A percentile compares a stretch with the other conserved stretches of the same genome.
These are phyloP conservation scores for Trichechus manatus DNA, from an alignment of 2,113 vertebrate species.

Conservation along the genomic window DNA sequence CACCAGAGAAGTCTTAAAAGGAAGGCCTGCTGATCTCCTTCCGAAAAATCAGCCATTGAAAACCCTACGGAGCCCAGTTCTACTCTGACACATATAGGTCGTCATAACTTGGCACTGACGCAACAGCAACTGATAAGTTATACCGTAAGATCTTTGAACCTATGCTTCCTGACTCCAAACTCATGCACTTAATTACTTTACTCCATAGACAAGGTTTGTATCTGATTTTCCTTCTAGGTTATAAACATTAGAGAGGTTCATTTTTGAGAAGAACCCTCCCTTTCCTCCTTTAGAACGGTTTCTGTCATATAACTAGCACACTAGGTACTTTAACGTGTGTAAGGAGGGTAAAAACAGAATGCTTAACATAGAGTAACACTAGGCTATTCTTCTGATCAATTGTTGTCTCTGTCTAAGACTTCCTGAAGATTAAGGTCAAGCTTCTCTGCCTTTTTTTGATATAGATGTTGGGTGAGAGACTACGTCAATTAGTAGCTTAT, in stretches of 20 bases:
- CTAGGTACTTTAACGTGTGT: neutral
- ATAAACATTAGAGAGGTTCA: neutral
- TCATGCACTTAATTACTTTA: neutral
- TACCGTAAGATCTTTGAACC: neutral
- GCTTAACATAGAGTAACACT: neutral
- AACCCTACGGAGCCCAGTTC: no score
- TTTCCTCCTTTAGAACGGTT: neutral
- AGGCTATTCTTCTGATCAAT: neutral
- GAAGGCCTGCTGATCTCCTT: no score
- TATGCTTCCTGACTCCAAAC: conserved; percentile 8
- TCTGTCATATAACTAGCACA: neutral
- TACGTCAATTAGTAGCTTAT: neutral
- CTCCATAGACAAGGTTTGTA: neutral
- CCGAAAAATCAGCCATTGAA: no score
- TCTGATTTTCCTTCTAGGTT: neutral
- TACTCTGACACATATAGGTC: no score
- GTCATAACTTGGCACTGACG: no score
- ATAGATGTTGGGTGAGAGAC: neutral
- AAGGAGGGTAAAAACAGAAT: neutral
- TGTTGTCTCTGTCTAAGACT: neutral
- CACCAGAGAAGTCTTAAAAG: no score
- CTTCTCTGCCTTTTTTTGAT: conserved; percentile 22
- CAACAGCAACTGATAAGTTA: no score
- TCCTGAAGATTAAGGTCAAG: neutral
- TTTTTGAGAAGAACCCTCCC: neutral